Evolutionary conservation across 1,140 invertebrate genomes (phyloP).

Genomic region (Lordiphosa mommai): DNA sequence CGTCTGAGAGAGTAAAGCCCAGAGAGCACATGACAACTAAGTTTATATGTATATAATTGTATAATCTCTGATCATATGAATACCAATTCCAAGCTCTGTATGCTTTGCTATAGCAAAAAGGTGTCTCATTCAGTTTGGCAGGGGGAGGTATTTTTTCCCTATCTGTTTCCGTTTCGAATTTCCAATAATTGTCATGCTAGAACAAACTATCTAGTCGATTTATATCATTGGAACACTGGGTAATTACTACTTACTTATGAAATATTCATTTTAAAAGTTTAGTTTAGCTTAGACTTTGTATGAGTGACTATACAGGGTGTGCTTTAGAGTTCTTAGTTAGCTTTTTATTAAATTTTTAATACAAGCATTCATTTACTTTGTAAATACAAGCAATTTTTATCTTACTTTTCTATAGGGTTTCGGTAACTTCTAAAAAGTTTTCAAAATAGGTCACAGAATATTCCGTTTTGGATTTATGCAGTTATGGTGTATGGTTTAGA

Average conservation of each 20-base stretch:
- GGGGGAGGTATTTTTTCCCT: too few relatives aligned
- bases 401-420: too few relatives aligned
- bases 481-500: too few relatives aligned
- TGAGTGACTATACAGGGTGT: neutral
- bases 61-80: slow-evolving; percentile 8
- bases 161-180: neutral
- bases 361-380: neutral
- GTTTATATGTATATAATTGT: neutral
- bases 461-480: too few relatives aligned
- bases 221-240: neutral
- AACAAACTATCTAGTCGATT: neutral
- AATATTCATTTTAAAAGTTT: neutral
- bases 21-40: neutral
- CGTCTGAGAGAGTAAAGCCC: neutral
- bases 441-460: too few relatives aligned
- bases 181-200: slow-evolving; percentile 1
- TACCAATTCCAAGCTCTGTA: neutral
- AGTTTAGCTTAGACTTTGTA: neutral
- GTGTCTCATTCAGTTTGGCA: too few relatives aligned
- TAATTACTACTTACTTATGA: slow-evolving; percentile 3
- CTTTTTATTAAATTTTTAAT: neutral
- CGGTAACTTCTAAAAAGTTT: too few relatives aligned
- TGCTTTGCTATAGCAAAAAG: too few relatives aligned
- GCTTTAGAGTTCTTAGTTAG: too few relatives aligned
- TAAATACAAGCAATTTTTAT: too few relatives aligned